Percentiles rank a stretch among this genome's conserved stretches.
Conservation (phyloP, 1,140 invertebrate species). For the Drosophila erecta region DNA sequence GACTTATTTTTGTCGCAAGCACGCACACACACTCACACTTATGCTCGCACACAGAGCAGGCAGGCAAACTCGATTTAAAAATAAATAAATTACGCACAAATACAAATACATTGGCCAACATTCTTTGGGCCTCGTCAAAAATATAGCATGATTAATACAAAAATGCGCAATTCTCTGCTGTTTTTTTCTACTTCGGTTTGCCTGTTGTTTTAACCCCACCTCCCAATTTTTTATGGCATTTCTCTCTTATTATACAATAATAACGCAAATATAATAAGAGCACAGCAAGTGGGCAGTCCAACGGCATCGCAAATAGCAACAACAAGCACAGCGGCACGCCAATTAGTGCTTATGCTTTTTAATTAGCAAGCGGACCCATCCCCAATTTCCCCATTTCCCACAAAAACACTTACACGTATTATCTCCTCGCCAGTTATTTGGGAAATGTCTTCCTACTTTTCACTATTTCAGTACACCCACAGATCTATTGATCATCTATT, state of each 20-base stretch:
- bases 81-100: constrained; percentile 83
- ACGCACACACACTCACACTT: constrained; percentile 12
- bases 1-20: constrained; percentile 72
- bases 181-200: constrained; percentile 23
- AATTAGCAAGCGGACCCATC: constrained; percentile 59
- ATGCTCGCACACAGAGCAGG: constrained; percentile 33
- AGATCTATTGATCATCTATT: constrained; percentile 13
- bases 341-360: constrained; percentile 80
- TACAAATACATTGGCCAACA: constrained; percentile 61
- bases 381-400: constrained; percentile 5
- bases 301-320: constrained; percentile 31
- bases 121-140: constrained; percentile 61
- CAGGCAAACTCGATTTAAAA: constrained; percentile 74
- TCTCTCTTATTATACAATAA: constrained; percentile 56
- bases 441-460: constrained; percentile 5
- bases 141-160: constrained; percentile 80
- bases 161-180: constrained; percentile 38
- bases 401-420: not conserved
- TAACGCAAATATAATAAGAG: constrained; percentile 50
- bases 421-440: constrained; percentile 9
- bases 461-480: not conserved
- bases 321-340: constrained; percentile 64
- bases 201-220: constrained; percentile 17
- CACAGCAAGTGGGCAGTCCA: constrained; percentile 61
- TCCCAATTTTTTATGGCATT: constrained; percentile 43